phyloP scores from a whole-genome alignment of 2,888 invertebrate species.

The Hesperia comma region DNA sequence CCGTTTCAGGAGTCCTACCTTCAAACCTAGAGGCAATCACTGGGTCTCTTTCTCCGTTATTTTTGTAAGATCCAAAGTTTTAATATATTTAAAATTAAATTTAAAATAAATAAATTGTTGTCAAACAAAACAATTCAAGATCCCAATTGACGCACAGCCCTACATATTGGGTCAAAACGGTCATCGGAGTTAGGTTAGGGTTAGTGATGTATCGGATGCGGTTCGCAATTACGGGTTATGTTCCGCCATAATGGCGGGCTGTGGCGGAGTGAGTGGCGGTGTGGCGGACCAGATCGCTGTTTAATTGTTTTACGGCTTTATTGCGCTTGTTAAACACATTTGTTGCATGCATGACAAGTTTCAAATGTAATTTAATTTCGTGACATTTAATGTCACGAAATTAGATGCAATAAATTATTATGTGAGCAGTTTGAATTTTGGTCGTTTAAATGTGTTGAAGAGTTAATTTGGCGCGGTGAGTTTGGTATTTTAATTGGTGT shows the following conservation, averaged over 20 bases:
- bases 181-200: constrained; percentile 62
- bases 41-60: too few species aligned
- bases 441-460: too few species aligned
- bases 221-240: constrained; percentile 62
- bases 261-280: constrained; percentile 43
- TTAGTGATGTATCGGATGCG: constrained; percentile 61
- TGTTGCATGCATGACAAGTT: constrained; percentile 26
- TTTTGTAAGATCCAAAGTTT: too few species aligned
- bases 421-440: not conserved
- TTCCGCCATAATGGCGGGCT: constrained; percentile 46
- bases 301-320: constrained; percentile 64
- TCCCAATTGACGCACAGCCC: constrained; percentile 52
- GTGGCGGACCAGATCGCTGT: constrained; percentile 52
- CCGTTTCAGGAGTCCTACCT: too few species aligned
- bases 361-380: too few species aligned
- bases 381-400: too few species aligned
- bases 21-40: too few species aligned
- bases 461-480: not conserved
- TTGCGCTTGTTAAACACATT: constrained; percentile 36
- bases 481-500: too few species aligned
- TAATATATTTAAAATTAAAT: too few species aligned
- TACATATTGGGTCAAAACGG: constrained; percentile 60
- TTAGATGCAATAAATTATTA: constrained; percentile 3
- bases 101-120: too few species aligned
- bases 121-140: too few species aligned